Conservation (phyloP, 2,888 invertebrate genomes). For the Hoplodrina blanda region DNA sequence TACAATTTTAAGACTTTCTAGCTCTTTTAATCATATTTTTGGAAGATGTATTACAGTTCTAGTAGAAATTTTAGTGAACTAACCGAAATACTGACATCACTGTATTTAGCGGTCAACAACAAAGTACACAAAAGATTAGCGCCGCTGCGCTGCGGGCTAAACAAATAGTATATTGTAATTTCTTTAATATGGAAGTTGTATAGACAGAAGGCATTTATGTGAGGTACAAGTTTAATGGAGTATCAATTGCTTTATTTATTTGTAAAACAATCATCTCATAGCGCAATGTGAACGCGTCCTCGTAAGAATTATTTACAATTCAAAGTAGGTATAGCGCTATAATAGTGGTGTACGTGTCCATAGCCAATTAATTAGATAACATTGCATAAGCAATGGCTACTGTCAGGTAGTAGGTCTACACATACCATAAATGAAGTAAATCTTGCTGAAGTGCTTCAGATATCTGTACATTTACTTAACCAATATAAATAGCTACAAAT, state of each 20-base stretch:
- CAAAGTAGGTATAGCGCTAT: conserved; percentile 45
- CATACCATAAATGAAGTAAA: conserved; percentile 33
- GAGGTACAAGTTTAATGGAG: not conserved
- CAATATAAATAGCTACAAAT: conserved; percentile 60
- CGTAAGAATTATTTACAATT: conserved; percentile 59
- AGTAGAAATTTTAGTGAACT: not conserved
- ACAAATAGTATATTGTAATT: not conserved
- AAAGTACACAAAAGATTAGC: not conserved
- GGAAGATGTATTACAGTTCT: not conserved
- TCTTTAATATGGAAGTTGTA: not conserved
- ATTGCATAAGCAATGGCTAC: conserved; percentile 61
- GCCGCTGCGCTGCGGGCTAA: not conserved
- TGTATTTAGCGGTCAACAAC: not conserved
- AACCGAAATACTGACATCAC: not conserved
- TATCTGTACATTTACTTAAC: conserved; percentile 53
- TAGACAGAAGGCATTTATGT: not conserved
- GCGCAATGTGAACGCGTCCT: conserved; percentile 50
- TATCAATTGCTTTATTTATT: not conserved
- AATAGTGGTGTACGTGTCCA: conserved; percentile 37
- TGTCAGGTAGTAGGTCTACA: conserved; percentile 31
- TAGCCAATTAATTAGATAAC: conserved; percentile 50
- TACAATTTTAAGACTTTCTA: not conserved
- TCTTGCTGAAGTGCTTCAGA: conserved; percentile 44
- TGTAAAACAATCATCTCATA: conserved; percentile 3
- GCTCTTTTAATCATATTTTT: not conserved